phyloP scores from a whole-genome alignment of 2,113 vertebrate species.

The Aphelocoma coerulescens region DNA sequence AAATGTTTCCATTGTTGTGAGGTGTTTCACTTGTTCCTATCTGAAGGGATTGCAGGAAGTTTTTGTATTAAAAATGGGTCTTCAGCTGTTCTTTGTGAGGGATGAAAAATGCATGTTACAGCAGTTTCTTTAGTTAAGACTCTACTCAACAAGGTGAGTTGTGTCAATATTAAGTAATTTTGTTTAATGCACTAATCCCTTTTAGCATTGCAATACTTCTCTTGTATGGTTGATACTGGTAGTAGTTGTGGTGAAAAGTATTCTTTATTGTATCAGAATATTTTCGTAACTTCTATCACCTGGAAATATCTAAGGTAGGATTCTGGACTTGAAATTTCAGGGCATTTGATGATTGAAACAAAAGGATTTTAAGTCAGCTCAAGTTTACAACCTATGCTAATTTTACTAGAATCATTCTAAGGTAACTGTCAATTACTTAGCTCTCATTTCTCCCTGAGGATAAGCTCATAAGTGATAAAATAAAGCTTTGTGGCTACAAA shows the following conservation, averaged over 20 bases:
- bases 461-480: background rate
- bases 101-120: background rate
- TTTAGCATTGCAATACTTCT: background rate
- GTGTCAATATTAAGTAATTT: background rate
- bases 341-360: background rate
- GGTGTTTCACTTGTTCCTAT: background rate
- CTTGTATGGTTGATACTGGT: background rate
- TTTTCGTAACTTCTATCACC: background rate
- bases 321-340: background rate
- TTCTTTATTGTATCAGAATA: background rate
- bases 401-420: background rate
- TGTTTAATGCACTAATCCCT: background rate
- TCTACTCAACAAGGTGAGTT: background rate
- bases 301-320: background rate
- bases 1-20: accelerated
- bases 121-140: background rate
- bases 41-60: background rate
- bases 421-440: background rate
- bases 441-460: background rate
- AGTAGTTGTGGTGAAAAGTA: background rate
- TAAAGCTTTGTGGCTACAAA: background rate
- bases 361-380: background rate
- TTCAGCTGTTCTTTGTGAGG: background rate
- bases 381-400: background rate
- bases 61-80: background rate